Conservation (phyloP, 2,113 vertebrate species). For the Gymnorhina tibicen region DNA sequence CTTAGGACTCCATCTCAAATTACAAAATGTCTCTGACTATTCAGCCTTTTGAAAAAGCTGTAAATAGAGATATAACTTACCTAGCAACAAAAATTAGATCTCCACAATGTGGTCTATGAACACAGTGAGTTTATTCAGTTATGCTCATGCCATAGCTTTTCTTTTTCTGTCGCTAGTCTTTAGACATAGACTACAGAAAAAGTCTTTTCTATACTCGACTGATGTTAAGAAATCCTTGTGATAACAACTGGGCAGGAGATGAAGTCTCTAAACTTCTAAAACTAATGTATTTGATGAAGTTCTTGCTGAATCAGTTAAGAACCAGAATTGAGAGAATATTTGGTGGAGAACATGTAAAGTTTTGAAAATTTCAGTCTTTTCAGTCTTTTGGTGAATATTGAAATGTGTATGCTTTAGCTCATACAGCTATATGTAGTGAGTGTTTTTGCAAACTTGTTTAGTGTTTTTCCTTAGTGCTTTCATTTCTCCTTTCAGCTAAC, state of each 20-base stretch:
- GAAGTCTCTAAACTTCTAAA: background rate
- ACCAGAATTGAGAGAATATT: background rate
- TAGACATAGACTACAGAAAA: background rate
- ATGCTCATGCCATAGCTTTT: background rate
- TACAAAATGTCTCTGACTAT: constrained; percentile 49
- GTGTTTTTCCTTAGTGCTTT: background rate
- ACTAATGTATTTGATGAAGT: background rate
- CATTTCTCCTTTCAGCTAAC: background rate
- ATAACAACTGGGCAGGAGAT: background rate
- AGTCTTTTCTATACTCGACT: background rate
- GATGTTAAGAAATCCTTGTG: background rate
- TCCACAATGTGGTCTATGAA: background rate
- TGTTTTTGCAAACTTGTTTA: background rate
- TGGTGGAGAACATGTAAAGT: background rate
- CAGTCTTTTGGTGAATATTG: background rate
- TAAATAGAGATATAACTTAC: constrained; percentile 55
- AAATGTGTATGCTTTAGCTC: background rate
- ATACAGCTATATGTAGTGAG: background rate
- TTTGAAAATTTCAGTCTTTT: background rate
- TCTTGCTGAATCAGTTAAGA: background rate
- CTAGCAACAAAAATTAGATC: constrained; percentile 53
- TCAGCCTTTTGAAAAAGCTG: constrained; percentile 39
- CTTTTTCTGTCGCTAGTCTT: background rate
- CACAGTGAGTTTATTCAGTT: constrained; percentile 25
- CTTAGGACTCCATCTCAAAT: constrained; percentile 33